phyloP scores from a whole-genome alignment of 2,113 vertebrate species.

The Triplophysa tibetana region DNA sequence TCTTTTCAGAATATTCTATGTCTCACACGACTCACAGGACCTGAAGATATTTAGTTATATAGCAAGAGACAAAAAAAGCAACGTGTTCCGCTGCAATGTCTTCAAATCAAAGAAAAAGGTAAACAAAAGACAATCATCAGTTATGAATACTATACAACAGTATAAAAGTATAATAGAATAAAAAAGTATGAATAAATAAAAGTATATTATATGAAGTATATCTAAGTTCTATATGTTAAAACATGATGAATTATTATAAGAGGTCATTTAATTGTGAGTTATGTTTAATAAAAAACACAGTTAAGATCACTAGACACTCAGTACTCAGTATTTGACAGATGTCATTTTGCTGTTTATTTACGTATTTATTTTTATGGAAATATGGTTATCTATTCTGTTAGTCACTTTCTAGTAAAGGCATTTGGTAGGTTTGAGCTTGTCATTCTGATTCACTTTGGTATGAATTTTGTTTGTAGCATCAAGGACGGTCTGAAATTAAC shows the following conservation, averaged over 20 bases:
- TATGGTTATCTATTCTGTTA: background rate
- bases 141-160: too few species aligned
- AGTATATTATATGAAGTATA: too few species aligned
- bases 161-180: too few species aligned
- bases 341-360: too few species aligned
- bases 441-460: conserved; percentile 16
- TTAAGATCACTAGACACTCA: too few species aligned
- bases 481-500: conserved; percentile 48
- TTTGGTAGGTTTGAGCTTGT: background rate
- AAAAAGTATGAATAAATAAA: too few species aligned
- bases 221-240: too few species aligned
- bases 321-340: too few species aligned
- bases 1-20: conserved; percentile 89
- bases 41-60: conserved; percentile 99
- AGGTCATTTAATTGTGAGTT: too few species aligned
- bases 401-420: background rate
- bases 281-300: too few species aligned
- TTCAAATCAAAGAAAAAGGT: conserved; percentile 99
- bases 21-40: conserved; percentile 97
- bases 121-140: conserved; percentile 22
- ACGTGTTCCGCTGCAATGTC: conserved; percentile 92
- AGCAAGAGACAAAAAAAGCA: conserved; percentile 91
- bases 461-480: background rate
- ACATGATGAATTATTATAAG: too few species aligned
- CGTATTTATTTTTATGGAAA: too few species aligned